phyloP scores from a whole-genome alignment of 2,797 vertebrate species.

The Perodicticus potto region DNA sequence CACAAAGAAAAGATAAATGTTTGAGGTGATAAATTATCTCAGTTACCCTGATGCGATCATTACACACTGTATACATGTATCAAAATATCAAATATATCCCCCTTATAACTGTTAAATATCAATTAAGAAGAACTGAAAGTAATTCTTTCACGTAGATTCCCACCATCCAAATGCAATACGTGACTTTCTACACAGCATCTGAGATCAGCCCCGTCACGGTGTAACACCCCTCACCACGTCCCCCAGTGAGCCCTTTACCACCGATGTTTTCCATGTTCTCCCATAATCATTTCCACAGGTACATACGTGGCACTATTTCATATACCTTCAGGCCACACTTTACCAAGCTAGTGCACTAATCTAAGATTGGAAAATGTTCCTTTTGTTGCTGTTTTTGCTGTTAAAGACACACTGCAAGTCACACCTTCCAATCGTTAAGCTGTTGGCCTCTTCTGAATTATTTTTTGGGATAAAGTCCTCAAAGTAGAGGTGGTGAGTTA shows the following conservation, averaged over 20 bases:
- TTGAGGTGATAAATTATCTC: not conserved
- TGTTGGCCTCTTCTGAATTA: not conserved
- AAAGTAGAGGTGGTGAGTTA: not conserved
- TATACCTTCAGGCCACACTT: fast-evolving
- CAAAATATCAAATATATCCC: not conserved
- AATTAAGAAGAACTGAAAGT: not conserved
- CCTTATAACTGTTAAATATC: not conserved
- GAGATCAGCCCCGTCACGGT: fast-evolving
- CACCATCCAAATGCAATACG: fast-evolving
- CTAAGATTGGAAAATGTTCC: not conserved
- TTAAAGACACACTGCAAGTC: not conserved
- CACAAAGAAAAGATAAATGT: not conserved
- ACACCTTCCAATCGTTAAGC: not conserved
- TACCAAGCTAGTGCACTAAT: not conserved
- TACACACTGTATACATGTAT: not conserved
- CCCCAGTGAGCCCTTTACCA: not conserved
- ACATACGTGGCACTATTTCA: fast-evolving
- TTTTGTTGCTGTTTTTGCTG: not conserved
- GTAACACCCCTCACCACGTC: too few relatives aligned
- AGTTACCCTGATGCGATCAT: not conserved
- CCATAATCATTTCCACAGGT: fast-evolving
- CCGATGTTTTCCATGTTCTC: fast-evolving
- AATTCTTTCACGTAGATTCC: fast-evolving
- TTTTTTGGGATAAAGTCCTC: not conserved
- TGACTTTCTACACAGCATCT: fast-evolving